Base-by-base conservation (phyloP, 2,113 vertebrate genomes). In the Gambusia holbrooki region DNA sequence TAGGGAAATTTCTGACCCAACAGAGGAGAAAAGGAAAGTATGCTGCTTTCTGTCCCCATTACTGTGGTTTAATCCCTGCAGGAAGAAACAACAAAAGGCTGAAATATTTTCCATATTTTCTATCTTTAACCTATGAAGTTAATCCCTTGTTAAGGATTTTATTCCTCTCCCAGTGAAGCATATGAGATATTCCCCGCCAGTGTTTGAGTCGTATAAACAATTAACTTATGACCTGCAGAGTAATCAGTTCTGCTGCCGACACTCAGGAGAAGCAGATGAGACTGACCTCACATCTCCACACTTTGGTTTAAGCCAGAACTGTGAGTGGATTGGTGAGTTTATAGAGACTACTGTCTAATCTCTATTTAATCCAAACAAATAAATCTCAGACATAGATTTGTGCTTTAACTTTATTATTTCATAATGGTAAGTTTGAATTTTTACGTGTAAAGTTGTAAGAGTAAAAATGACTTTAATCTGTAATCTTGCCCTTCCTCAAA, bases 191-290 rank as follows among this genome's bases (percentile, higher is more conserved):
- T 87, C 66, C 73, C 54, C 12, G 2, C 74, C 22, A 66, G 78
- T 85, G 85, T 85, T 66, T 54, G 19, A 88, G 86, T 87, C 82
- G 85, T 84, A 88, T 62, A 84, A 86, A 83, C 83, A 89, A 90
- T 88, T 89, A 87, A 86, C 84, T 90, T 74, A 28, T 83, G 84
- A 88, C 89, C 84, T 35, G 80, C 77, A 33, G 77, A 76, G 79
- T 78, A 80, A 89, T 87, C 77, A 71, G 71, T 71, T 73, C 62
- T 1, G 54, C 61, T 30, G 14, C 65, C 54, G 25, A 54, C 62
- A 30, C 80, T 77, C 75, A 35, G 76, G 60, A 73, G 81, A 69
- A 70, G 74, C 48, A 42, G 74, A 73, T 68, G 60, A 82, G 71
- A 73, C 25, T 8, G 66, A 69, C 73, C 71, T 76, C 66, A 84